Percentiles rank a stretch among this genome's conserved stretches.
phyloP scores from a whole-genome alignment of 1,140 invertebrate species.

The Limonius californicus region DNA sequence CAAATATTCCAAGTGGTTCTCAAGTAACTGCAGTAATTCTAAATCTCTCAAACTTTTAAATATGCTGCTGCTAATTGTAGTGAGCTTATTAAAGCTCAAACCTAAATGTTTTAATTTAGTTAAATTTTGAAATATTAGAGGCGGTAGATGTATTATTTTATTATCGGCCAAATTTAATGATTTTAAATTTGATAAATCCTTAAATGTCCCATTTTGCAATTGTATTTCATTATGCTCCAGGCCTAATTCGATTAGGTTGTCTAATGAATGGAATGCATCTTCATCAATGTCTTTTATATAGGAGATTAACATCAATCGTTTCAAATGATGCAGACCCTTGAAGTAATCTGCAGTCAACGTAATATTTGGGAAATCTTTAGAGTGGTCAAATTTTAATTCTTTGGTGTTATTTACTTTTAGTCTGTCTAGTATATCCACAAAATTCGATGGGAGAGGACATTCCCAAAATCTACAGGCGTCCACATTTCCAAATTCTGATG shows the following conservation, averaged over 20 bases:
- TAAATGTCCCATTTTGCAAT: neutral
- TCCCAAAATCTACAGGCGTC: too few relatives aligned
- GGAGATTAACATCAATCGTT: neutral
- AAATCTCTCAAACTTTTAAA: constrained; percentile 12
- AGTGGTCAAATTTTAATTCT: too few relatives aligned
- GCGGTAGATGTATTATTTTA: neutral
- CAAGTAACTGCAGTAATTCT: constrained; percentile 11
- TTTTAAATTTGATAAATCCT: neutral
- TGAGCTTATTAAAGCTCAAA: constrained; percentile 19
- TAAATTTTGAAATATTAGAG: neutral
- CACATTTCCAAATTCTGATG: too few relatives aligned
- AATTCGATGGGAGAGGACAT: too few relatives aligned
- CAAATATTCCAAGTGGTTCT: constrained; percentile 12
- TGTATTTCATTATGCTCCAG: neutral
- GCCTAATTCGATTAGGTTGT: neutral
- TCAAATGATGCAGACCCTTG: neutral
- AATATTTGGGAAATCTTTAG: too few relatives aligned
- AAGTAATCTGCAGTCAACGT: too few relatives aligned
- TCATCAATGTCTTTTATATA: neutral
- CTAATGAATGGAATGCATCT: neutral
- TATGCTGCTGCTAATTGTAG: neutral
- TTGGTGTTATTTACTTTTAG: too few relatives aligned
- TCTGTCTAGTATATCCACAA: too few relatives aligned
- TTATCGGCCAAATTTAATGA: neutral
- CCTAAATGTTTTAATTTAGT: neutral